A percentile compares a stretch with the other conserved stretches of the same genome.
These are phyloP conservation scores for Therioaphis trifolii DNA, from an alignment of 2,888 invertebrate species.

Conservation along the genomic window DNA sequence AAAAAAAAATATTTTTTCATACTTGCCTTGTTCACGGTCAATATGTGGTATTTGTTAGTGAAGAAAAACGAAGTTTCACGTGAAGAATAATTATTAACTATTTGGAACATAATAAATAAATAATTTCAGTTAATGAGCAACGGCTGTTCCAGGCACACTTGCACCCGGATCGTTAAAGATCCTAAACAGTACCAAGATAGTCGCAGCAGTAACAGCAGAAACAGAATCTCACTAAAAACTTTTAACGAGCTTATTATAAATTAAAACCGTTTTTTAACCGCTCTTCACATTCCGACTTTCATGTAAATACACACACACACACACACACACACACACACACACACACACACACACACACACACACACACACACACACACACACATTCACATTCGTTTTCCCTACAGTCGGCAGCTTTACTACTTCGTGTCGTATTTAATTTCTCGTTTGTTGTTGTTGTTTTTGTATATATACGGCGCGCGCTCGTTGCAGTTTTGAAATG, in stretches of 20 bases:
- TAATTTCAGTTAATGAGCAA: not conserved
- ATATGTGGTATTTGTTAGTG: not conserved
- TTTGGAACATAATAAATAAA: slow-evolving; percentile 16
- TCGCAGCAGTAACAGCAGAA: no score
- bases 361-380: not conserved
- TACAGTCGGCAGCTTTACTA: slow-evolving; percentile 2
- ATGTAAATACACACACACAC: no score
- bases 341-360: not conserved
- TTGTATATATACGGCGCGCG: not conserved
- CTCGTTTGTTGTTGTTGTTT: slow-evolving; percentile 1
- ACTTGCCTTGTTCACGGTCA: no score
- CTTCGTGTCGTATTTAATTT: slow-evolving; percentile 42
- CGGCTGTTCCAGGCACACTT: not conserved
- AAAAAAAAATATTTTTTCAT: not conserved
- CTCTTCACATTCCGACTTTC: not conserved
- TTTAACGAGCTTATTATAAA: slow-evolving; percentile 60
- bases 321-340: not conserved
- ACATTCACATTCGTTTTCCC: not conserved
- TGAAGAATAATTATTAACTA: not conserved
- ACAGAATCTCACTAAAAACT: slow-evolving; percentile 55
- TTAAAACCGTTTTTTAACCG: slow-evolving; percentile 53
- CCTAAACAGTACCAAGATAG: slow-evolving; percentile 9
- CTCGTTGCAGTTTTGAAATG: not conserved
- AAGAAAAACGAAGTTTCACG: not conserved
- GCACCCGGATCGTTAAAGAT: slow-evolving; percentile 24